phyloP scores from a whole-genome alignment of 2,888 invertebrate species.

The Xylota sylvarum region DNA sequence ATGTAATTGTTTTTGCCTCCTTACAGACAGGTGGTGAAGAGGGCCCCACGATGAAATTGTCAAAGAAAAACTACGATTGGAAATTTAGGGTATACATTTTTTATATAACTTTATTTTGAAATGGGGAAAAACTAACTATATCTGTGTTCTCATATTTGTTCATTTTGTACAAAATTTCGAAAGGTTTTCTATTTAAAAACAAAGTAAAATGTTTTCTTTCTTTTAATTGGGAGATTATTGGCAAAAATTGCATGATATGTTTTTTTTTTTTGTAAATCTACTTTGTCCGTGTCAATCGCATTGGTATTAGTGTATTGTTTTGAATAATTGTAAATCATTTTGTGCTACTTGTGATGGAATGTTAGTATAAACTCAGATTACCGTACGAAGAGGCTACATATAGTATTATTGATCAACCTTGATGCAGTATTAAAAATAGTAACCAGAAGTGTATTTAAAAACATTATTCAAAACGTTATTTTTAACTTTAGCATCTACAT shows the following conservation, averaged over 20 bases:
- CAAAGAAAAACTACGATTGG: slow-evolving; percentile 86
- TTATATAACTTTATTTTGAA: slow-evolving; percentile 65
- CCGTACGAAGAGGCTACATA: neutral
- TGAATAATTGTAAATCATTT: slow-evolving; percentile 42
- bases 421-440: neutral
- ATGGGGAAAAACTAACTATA: slow-evolving; percentile 74
- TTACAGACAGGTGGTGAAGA: slow-evolving; percentile 84
- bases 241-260: slow-evolving; percentile 65
- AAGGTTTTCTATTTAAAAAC: slow-evolving; percentile 50
- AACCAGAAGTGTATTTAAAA: neutral
- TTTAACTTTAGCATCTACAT: neutral
- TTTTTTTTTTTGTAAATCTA: slow-evolving; percentile 37
- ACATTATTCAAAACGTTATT: neutral
- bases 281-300: slow-evolving; percentile 52
- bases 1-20: slow-evolving; percentile 75
- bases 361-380: slow-evolving; percentile 4
- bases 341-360: slow-evolving; percentile 49
- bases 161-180: slow-evolving; percentile 78
- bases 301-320: slow-evolving; percentile 44
- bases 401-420: neutral
- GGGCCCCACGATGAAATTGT: slow-evolving; percentile 82
- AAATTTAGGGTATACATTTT: slow-evolving; percentile 86
- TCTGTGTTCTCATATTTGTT: slow-evolving; percentile 71
- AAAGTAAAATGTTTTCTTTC: slow-evolving; percentile 45
- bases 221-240: slow-evolving; percentile 47